A percentile compares a stretch with the other conserved stretches of the same genome.
phyloP scores from a whole-genome alignment of 2,113 vertebrate genomes.

The Orientallactaga bullata region DNA sequence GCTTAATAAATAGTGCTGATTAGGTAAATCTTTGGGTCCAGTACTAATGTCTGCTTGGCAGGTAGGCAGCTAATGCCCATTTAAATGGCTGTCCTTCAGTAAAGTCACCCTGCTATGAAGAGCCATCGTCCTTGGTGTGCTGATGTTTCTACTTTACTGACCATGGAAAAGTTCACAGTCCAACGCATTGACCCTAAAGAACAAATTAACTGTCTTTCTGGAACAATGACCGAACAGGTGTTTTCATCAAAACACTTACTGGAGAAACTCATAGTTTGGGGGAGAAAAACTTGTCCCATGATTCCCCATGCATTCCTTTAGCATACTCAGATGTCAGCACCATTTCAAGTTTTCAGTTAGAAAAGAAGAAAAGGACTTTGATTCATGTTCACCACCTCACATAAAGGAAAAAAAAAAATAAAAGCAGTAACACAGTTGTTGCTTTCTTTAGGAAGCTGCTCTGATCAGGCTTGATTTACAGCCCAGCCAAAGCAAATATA shows the following conservation, averaged over 20 bases:
- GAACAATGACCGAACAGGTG: background rate
- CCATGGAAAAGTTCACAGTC: constrained; percentile 45
- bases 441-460: constrained; percentile 27
- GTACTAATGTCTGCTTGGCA: background rate
- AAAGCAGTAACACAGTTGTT: background rate
- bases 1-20: background rate
- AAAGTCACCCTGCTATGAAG: background rate
- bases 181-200: background rate
- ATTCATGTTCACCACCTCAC: background rate
- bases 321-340: background rate
- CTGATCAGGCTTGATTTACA: background rate
- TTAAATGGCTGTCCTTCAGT: background rate
- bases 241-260: background rate
- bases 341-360: constrained; percentile 29
- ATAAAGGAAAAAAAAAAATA: background rate
- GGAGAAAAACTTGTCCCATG: background rate
- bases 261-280: background rate
- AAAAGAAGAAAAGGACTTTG: background rate
- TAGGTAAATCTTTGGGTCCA: background rate
- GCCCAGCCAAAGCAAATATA: constrained; percentile 18
- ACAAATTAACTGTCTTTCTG: background rate
- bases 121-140: background rate
- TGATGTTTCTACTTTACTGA: background rate
- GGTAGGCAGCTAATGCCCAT: fast-evolving
- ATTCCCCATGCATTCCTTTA: background rate